A percentile compares a stretch with the other conserved stretches of the same genome.
phyloP scores from a whole-genome alignment of 2,797 vertebrate genomes.

The Anomalospiza imberbis region DNA sequence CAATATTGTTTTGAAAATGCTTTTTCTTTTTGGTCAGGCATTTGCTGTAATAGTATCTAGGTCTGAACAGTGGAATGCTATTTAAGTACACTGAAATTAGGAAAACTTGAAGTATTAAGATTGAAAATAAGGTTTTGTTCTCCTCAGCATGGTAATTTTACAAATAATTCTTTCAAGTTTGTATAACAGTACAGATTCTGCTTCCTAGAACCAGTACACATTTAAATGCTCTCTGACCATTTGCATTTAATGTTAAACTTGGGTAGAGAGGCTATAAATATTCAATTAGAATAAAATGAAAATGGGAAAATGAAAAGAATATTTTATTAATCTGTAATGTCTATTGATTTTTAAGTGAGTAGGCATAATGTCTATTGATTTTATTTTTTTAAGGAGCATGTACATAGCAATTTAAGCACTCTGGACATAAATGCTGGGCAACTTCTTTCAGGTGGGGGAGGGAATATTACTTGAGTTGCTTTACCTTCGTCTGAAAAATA shows the following conservation, averaged over 20 bases:
- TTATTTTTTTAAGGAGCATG: not conserved
- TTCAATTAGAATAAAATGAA: not conserved
- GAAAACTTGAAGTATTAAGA: not conserved
- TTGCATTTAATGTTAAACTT: not conserved
- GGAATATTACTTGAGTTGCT: not conserved
- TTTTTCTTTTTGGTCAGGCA: not conserved
- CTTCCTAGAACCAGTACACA: not conserved
- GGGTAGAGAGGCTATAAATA: slow-evolving; percentile 15
- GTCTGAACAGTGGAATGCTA: not conserved
- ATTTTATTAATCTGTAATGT: not conserved
- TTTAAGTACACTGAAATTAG: not conserved
- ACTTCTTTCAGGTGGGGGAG: not conserved
- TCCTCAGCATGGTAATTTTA: not conserved
- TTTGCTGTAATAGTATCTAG: not conserved
- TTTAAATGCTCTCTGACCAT: not conserved
- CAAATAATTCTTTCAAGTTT: not conserved
- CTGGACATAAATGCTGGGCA: not conserved
- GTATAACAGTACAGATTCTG: not conserved
- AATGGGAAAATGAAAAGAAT: slow-evolving; percentile 34
- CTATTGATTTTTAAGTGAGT: slow-evolving; percentile 46
- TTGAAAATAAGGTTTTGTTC: not conserved
- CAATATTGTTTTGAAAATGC: not conserved
- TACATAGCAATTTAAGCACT: not conserved
- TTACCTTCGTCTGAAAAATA: not conserved
- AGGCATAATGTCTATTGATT: slow-evolving; percentile 6